phyloP scores from a whole-genome alignment of 1,140 invertebrate species.

The Chymomyza costata region DNA sequence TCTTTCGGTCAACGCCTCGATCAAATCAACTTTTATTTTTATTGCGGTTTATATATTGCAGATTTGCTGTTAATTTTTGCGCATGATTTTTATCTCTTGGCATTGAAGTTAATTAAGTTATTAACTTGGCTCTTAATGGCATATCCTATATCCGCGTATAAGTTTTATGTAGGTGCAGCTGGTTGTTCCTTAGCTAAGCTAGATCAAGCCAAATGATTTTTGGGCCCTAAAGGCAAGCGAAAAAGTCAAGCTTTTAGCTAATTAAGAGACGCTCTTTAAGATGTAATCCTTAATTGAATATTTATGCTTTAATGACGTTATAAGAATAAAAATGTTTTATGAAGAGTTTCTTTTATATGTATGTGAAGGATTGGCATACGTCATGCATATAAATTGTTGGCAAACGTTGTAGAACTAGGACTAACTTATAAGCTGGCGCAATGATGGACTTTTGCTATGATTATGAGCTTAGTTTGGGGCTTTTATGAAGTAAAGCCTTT shows the following conservation, averaged over 20 bases:
- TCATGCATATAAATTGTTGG: no score
- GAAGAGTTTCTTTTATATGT: no score
- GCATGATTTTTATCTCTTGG: slow-evolving; percentile 57
- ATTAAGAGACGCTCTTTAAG: slow-evolving; percentile 46
- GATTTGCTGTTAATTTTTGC: slow-evolving; percentile 58
- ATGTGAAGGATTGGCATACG: no score
- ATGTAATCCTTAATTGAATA: slow-evolving; percentile 37
- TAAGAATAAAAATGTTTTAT: no score
- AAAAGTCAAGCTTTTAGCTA: slow-evolving; percentile 46
- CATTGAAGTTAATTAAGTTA: slow-evolving; percentile 62
- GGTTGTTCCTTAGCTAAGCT: no score
- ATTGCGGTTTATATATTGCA: slow-evolving; percentile 28
- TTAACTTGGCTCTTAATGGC: slow-evolving; percentile 52
- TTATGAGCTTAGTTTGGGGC: no score
- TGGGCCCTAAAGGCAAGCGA: slow-evolving; percentile 12
- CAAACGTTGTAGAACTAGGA: no score
- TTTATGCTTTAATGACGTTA: slow-evolving; percentile 6
- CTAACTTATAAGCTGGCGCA: no score
- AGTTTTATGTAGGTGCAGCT: slow-evolving; percentile 43
- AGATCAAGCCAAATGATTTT: slow-evolving; percentile 62
- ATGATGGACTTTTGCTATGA: no score
- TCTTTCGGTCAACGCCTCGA: slow-evolving; percentile 22
- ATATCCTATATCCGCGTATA: slow-evolving; percentile 29
- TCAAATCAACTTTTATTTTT: no score
- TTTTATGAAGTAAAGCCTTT: no score